Evolutionary conservation across 2,888 invertebrate genomes (phyloP).

Genomic region (Trisateles emortualis): DNA sequence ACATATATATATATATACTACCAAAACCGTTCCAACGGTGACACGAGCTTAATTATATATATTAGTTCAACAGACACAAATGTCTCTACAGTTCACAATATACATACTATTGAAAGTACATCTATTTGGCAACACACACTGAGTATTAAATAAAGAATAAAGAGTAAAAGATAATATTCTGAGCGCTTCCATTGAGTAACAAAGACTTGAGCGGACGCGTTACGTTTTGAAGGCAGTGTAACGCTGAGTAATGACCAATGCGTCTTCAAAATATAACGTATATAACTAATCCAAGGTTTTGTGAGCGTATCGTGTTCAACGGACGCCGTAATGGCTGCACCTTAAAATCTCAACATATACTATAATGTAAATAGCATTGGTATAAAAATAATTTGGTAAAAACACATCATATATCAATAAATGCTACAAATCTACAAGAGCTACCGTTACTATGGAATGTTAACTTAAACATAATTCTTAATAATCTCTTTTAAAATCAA

Average conservation of each 20-base stretch:
- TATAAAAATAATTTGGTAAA: slow-evolving; percentile 85
- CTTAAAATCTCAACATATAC: slow-evolving; percentile 58
- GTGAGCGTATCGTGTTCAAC: slow-evolving; percentile 33
- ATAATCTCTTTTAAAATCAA: slow-evolving; percentile 72
- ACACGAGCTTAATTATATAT: slow-evolving; percentile 11
- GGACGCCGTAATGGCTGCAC: slow-evolving; percentile 47
- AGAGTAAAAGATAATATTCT: slow-evolving; percentile 36
- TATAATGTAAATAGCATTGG: slow-evolving; percentile 81
- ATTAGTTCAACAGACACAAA: too few species aligned
- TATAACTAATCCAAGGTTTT: slow-evolving; percentile 17
- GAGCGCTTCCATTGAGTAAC: slow-evolving; percentile 49
- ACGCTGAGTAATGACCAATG: slow-evolving; percentile 1
- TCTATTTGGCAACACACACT: slow-evolving; percentile 65
- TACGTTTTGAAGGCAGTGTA: slow-evolving; percentile 17
- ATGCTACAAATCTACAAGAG: slow-evolving; percentile 75
- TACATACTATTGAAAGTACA: slow-evolving; percentile 47
- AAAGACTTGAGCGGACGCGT: slow-evolving; percentile 38
- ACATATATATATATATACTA: too few species aligned
- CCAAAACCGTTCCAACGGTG: slow-evolving; percentile 6
- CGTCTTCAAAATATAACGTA: slow-evolving; percentile 15
- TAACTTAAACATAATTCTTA: slow-evolving; percentile 56
- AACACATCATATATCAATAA: slow-evolving; percentile 59
- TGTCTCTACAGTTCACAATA: slow-evolving; percentile 30
- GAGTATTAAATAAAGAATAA: slow-evolving; percentile 50
- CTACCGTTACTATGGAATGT: slow-evolving; percentile 77